Evolutionary conservation across 2,113 vertebrate genomes (phyloP).

Genomic region (Psittacara wagleri): DNA sequence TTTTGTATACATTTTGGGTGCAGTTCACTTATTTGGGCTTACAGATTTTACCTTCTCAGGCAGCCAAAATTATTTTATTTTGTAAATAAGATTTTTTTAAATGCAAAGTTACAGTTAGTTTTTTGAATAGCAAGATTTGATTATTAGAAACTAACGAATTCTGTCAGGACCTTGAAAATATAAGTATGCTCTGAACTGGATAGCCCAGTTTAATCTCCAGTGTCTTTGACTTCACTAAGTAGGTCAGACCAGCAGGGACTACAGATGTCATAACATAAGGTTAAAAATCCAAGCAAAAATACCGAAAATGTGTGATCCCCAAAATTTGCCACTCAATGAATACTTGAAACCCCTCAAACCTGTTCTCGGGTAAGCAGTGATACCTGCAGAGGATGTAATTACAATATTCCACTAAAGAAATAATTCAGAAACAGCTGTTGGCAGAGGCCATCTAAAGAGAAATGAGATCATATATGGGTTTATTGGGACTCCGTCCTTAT

Average conservation of each 20-base stretch:
- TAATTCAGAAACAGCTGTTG: not conserved
- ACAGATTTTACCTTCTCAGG: not conserved
- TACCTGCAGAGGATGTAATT: not conserved
- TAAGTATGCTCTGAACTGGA: not conserved
- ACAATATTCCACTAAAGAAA: not conserved
- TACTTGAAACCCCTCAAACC: not conserved
- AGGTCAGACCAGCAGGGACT: not conserved
- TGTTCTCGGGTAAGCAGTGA: rapidly evolving
- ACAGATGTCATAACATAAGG: not conserved
- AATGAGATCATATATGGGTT: not conserved
- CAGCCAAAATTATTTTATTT: not conserved
- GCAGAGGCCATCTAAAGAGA: not conserved
- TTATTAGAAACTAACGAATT: not conserved
- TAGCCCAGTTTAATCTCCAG: not conserved
- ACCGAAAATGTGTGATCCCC: not conserved
- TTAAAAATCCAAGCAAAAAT: not conserved
- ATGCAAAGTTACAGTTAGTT: not conserved
- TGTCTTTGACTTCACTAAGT: conserved; percentile 17
- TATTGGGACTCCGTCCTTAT: not conserved
- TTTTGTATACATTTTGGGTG: not conserved
- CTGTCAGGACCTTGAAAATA: not conserved
- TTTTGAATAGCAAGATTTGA: not conserved
- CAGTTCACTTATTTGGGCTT: not conserved
- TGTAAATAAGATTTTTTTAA: not conserved
- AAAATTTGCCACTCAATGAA: not conserved